Conservation (phyloP, 2,797 vertebrate species). For the Pseudomugil tenellus region DNA sequence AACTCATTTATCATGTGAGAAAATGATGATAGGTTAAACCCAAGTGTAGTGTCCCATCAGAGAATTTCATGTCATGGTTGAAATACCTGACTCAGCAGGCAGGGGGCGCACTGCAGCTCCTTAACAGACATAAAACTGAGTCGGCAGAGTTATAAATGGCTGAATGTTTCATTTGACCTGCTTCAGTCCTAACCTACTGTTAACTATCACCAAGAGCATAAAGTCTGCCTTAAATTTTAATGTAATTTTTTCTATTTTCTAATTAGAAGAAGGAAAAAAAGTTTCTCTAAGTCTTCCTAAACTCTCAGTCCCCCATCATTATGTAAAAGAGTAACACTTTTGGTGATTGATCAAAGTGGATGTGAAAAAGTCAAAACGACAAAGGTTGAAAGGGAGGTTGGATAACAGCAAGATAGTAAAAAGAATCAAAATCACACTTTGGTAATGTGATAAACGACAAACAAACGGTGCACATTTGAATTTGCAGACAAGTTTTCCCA, state of each 20-base stretch:
- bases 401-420: conserved; percentile 8
- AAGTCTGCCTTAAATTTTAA: background rate
- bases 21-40: conserved; percentile 15
- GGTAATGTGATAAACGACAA: background rate
- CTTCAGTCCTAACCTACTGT: background rate
- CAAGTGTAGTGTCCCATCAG: conserved; percentile 10
- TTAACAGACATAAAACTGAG: background rate
- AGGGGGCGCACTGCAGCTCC: conserved; percentile 49
- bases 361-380: conserved; percentile 36
- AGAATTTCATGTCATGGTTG: background rate
- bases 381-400: conserved; percentile 33
- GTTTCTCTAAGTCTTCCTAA: background rate
- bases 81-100: background rate
- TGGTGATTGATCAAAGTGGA: background rate
- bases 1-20: conserved; percentile 37
- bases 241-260: background rate
- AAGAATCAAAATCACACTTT: background rate
- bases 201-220: background rate
- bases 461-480: background rate
- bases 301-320: background rate
- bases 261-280: background rate
- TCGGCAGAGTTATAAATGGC: background rate
- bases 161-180: conserved; percentile 1
- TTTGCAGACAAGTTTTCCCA: background rate
- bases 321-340: background rate